These are phyloP conservation scores for Astreopora myriophthalma DNA, from an alignment of 64 coral and sea anemone species.

Conservation along the genomic window DNA sequence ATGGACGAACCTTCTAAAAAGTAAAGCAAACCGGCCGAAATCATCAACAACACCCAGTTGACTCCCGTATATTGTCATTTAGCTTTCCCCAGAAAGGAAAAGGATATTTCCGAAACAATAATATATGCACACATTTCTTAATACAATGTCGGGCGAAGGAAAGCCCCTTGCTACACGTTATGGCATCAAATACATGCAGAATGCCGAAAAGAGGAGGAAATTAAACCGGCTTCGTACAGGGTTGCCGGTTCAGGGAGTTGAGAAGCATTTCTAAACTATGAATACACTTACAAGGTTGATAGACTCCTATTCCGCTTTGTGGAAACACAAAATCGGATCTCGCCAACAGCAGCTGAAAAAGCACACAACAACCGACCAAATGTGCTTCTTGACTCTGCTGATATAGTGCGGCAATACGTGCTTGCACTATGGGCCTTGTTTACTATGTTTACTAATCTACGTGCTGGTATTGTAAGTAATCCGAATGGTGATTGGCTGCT, in stretches of 20 bases:
- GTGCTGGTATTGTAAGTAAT: constrained; percentile 23
- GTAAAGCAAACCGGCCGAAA: too few species aligned
- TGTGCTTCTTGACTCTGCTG: not conserved
- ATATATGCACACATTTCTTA: too few species aligned
- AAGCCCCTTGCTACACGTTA: too few species aligned
- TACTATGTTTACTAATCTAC: constrained; percentile 24
- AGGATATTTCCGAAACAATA: too few species aligned
- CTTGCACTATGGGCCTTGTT: not conserved
- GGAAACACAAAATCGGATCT: not conserved
- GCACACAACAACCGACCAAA: not conserved
- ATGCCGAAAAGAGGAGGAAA: not conserved
- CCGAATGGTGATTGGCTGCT: not conserved
- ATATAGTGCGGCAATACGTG: constrained; percentile 10
- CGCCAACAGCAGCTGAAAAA: not conserved
- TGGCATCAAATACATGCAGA: too few species aligned
- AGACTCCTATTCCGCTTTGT: not conserved
- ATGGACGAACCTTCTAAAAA: too few species aligned
- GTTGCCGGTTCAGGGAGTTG: too few species aligned
- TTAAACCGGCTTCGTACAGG: not conserved
- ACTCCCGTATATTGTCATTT: too few species aligned
- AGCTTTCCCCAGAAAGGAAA: too few species aligned
- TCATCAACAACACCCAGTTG: too few species aligned
- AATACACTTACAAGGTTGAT: not conserved
- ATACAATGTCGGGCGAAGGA: too few species aligned
- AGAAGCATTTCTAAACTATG: not conserved